phyloP scores from a whole-genome alignment of 2,797 vertebrate genomes.

The Lycodopsis pacificus region DNA sequence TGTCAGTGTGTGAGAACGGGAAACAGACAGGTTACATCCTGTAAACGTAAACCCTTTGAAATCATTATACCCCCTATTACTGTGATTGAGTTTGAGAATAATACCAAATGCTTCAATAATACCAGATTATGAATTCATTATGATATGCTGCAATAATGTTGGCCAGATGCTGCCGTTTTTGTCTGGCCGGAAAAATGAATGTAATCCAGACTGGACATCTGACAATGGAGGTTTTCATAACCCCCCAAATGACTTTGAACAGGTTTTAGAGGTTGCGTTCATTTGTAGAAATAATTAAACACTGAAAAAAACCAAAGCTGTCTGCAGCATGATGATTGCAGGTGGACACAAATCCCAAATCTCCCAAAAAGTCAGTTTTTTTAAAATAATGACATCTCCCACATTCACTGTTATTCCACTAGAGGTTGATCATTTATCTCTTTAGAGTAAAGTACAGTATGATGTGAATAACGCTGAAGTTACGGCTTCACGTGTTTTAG shows the following conservation, averaged over 20 bases:
- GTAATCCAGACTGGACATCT: slow-evolving; percentile 77
- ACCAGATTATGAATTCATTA: slow-evolving; percentile 82
- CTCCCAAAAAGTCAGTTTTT: background rate
- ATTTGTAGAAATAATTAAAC: slow-evolving; percentile 53
- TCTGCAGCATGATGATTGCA: slow-evolving; percentile 12
- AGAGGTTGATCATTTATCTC: background rate
- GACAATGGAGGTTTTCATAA: slow-evolving; percentile 70
- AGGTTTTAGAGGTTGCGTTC: slow-evolving; percentile 27
- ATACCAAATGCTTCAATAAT: slow-evolving; percentile 79
- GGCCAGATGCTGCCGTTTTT: slow-evolving; percentile 79
- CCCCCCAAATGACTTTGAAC: slow-evolving; percentile 69
- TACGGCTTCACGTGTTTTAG: background rate
- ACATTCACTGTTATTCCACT: background rate
- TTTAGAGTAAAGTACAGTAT: background rate
- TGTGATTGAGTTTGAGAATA: slow-evolving; percentile 81
- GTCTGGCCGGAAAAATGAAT: slow-evolving; percentile 60
- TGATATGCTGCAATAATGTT: slow-evolving; percentile 77
- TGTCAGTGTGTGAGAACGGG: slow-evolving; percentile 41
- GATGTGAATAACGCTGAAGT: background rate
- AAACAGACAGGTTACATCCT: slow-evolving; percentile 36
- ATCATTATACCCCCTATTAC: slow-evolving; percentile 73
- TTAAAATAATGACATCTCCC: background rate
- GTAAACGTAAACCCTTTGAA: slow-evolving; percentile 64
- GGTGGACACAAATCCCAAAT: background rate
- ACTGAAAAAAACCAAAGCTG: slow-evolving; percentile 25